phyloP scores from a whole-genome alignment of 2,797 vertebrate species.

The Falco novaeseelandiae region DNA sequence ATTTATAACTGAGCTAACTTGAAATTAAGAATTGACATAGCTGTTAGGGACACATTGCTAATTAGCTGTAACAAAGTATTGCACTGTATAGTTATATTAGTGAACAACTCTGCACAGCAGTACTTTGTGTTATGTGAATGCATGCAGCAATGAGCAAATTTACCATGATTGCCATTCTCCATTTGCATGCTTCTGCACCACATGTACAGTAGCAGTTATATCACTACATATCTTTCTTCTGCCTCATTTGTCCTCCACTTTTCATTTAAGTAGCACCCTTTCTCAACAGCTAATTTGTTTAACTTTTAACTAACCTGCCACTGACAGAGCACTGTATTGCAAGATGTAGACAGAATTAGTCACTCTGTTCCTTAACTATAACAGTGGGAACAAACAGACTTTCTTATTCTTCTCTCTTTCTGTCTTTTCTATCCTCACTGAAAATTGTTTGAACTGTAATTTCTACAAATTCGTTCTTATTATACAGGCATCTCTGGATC shows the following conservation, averaged over 20 bases:
- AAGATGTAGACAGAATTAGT: background rate
- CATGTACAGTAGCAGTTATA: background rate
- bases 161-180: background rate
- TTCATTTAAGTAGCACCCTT: background rate
- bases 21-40: background rate
- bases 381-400: background rate
- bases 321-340: background rate
- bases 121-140: too few relatives aligned
- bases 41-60: background rate
- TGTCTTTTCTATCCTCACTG: background rate
- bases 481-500: background rate
- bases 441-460: background rate
- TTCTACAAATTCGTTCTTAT: background rate
- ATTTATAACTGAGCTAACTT: background rate
- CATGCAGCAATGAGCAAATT: background rate
- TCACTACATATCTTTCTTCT: background rate
- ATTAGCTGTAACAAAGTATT: background rate
- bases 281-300: background rate
- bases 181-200: fast-evolving
- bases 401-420: background rate
- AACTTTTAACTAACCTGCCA: background rate
- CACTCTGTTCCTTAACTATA: background rate
- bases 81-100: background rate
- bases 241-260: background rate
- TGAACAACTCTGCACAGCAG: background rate